Evolutionary conservation across 2,113 vertebrate genomes (phyloP), one percentile per base, ranked within the genome.

Genomic region (Pelusios castaneus): DNA sequence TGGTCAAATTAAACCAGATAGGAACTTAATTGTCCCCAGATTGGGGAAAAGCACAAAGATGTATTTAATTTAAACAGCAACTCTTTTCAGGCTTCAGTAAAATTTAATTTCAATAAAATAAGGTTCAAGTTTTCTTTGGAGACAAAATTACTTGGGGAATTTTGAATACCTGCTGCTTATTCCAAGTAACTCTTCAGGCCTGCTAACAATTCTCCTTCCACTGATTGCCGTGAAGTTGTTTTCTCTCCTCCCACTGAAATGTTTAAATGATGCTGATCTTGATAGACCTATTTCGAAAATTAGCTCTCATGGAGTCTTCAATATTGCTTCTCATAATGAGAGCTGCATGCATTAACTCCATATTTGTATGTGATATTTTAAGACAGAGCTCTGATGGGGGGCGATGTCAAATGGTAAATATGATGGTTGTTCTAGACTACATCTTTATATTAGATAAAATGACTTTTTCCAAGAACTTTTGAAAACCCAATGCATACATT

Each of bases 211-310:
- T 76, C 13, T 43, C 41, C 12, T 25, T 75, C 11, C 41, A 45
- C 34, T 27, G 7, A 51, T 38, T 76, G 63, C 34, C 0, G 0
- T 1, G 8, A 45, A 80, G 54, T 10, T 78, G 24, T 34, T 84
- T 25, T 0, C 0, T 0, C 43, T 43, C 41, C 73, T 76, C 11
- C 9, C 11, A 45, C 22, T 27, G 24, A 76, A 45, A 27, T 76
- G 43, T 29, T 76, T 25, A 75, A 45, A 45, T 24, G 21, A 73
- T 75, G 21, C 67, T 24, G 13, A 73, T 75, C 25, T 27, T 43
- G 38, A 76, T 51, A 43, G 24, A 1, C 75, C 34, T 3, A 84
- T 52, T 88, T 84, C 45, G 82, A 25, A n/a, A 93, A 24, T 34
- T 21, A 1, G 0, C 54, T 88, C 63, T 92, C 24, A 3, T 4